A percentile compares a stretch with the other conserved stretches of the same genome.
These are phyloP conservation scores for human DNA, from an alignment of 2,113 vertebrate species.

Conservation along the genomic window DNA sequence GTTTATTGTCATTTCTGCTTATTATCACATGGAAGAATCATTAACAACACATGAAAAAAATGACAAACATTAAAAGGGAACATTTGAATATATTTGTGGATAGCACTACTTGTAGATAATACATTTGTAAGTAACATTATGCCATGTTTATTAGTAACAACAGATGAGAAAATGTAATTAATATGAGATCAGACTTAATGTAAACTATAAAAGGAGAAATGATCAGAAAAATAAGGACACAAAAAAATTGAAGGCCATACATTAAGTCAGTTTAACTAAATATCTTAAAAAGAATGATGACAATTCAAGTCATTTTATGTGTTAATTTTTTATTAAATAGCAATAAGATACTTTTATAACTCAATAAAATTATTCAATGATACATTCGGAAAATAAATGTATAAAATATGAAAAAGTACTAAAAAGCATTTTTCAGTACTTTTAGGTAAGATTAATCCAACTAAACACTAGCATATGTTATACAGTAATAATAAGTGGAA, in stretches of 20 bases:
- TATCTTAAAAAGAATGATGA: neutral
- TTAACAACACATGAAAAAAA: neutral
- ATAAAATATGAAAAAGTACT: conserved; percentile 9
- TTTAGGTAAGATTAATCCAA: neutral
- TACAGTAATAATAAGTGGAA: neutral
- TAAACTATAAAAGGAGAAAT: neutral
- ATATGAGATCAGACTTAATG: neutral
- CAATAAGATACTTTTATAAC: neutral
- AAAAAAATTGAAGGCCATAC: neutral
- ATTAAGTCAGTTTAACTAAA: neutral
- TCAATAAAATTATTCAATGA: neutral
- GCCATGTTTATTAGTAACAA: neutral
- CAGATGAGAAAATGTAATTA: neutral
- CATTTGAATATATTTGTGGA: neutral
- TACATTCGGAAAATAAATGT: conserved; percentile 3
- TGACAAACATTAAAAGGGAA: neutral
- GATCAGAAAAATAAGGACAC: neutral
- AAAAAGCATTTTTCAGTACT: neutral
- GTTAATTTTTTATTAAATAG: neutral
- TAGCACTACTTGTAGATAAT: neutral
- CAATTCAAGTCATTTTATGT: neutral
- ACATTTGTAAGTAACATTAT: neutral
- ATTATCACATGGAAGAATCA: neutral
- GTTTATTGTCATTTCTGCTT: neutral
- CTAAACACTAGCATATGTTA: neutral